Evolutionary conservation across 2,797 vertebrate genomes (phyloP).

Genomic region (Neosilurus mollespiculum): DNA sequence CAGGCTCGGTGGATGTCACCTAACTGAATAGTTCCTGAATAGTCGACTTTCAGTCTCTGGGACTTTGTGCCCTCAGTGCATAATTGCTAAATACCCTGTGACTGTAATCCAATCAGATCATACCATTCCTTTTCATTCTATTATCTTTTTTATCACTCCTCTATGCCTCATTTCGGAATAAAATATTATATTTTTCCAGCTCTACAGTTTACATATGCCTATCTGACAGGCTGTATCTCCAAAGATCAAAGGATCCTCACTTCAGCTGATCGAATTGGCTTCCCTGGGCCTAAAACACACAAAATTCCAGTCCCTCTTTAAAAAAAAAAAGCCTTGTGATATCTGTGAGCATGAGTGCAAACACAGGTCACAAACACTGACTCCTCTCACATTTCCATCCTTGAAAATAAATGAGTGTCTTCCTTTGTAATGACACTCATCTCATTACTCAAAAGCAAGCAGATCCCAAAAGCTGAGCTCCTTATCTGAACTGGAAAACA

Average conservation of each 20-base stretch:
- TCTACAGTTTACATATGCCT: not conserved
- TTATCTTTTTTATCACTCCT: not conserved
- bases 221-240: not conserved
- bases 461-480: not conserved
- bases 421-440: not conserved
- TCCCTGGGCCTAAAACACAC: not conserved
- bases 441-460: not conserved
- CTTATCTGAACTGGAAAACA: constrained; percentile 1
- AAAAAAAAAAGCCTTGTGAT: not conserved
- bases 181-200: not conserved
- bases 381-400: not conserved
- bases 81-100: too few relatives aligned
- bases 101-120: too few relatives aligned
- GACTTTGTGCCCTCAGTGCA: too few relatives aligned
- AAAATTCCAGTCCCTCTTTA: not conserved
- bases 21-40: too few relatives aligned
- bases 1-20: too few relatives aligned
- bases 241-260: not conserved
- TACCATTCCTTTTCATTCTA: not conserved
- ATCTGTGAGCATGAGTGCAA: not conserved
- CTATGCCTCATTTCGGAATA: not conserved
- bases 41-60: too few relatives aligned
- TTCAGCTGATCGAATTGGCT: not conserved
- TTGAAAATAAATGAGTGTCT: not conserved
- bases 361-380: not conserved